These are phyloP conservation scores for Lepilemur septentrionalis DNA, from an alignment of 2,797 vertebrate species.

Conservation along the genomic window DNA sequence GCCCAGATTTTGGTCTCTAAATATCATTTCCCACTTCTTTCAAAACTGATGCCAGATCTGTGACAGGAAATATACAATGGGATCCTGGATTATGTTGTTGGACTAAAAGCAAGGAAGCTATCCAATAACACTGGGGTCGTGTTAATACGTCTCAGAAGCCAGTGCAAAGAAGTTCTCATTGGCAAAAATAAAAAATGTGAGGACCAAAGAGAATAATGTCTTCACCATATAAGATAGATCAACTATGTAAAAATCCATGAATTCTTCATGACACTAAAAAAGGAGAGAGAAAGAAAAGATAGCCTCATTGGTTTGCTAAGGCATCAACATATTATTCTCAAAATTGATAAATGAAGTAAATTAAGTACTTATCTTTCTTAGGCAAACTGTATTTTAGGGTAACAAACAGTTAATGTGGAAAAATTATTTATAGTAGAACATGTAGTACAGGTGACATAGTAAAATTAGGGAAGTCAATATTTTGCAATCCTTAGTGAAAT, in stretches of 20 bases:
- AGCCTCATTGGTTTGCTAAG: background rate
- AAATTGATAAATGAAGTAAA: conserved; percentile 7
- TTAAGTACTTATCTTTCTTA: background rate
- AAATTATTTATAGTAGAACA: background rate
- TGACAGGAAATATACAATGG: background rate
- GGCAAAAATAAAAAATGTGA: background rate
- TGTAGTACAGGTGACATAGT: background rate
- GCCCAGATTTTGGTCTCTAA: background rate
- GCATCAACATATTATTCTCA: background rate
- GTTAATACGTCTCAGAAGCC: background rate
- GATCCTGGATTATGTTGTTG: background rate
- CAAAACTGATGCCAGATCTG: background rate
- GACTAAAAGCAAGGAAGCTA: background rate
- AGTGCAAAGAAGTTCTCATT: background rate
- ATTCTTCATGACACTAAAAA: background rate
- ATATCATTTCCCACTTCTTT: background rate
- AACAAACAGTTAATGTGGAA: background rate
- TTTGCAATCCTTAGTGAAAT: conserved; percentile 8
- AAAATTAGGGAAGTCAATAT: conserved; percentile 9
- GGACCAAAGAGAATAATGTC: background rate
- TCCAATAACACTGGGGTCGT: background rate
- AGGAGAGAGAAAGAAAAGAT: background rate
- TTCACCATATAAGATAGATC: background rate
- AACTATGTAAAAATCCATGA: background rate
- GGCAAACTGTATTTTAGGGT: background rate